Base-by-base conservation (phyloP, 2,797 vertebrate species). In the Alosa sapidissima region DNA sequence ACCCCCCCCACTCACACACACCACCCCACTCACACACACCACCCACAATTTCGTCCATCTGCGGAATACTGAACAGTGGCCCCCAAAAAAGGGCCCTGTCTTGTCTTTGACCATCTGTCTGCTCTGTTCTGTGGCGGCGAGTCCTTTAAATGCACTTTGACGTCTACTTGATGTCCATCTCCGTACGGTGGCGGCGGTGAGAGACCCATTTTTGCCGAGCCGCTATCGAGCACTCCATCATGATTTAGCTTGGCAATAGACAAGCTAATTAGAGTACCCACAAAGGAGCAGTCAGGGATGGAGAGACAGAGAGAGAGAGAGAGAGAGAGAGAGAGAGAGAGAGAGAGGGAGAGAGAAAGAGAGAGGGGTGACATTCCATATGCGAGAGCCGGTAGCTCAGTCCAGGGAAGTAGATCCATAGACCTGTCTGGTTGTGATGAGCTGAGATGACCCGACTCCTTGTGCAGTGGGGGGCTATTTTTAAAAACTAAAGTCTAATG, bases 231-330 rank as follows among this genome's bases (percentile, higher is more conserved):
- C 88, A 86, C 90, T 93, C 90, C 49, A 89, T 94, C 90, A 90
- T 89, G 86, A 91, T 92, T 92, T 90, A 84, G 85, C 86, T 81
- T 85, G 6, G 83, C 48, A 81, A 88, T 85, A 88, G 89, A 92
- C 88, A 83, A 85, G 75, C 84, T 90, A 92, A 92, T 93, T 92
- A 90, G 90, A 89, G 81, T 82, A 87, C 85, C 85, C 85, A 91
- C 88, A 93, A 91, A 24, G n/a, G 72, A 78, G 14, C 6, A 16
- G 68, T 13, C 72, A 21, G 41, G 6, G 41, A 45, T 21, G 5
- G 65, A 36, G 28, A 72, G 33, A 2, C 10, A 16, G 9, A 33
- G 24, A 36, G 10, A 72, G 65, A 72, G 33, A 14, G 10, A 13
- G 33, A 36, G 65, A 72, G 65, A 33, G 24, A 13, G 62, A 36